Evolutionary conservation across 2,113 vertebrate species (phyloP).

Genomic region (Muntiacus reevesi): DNA sequence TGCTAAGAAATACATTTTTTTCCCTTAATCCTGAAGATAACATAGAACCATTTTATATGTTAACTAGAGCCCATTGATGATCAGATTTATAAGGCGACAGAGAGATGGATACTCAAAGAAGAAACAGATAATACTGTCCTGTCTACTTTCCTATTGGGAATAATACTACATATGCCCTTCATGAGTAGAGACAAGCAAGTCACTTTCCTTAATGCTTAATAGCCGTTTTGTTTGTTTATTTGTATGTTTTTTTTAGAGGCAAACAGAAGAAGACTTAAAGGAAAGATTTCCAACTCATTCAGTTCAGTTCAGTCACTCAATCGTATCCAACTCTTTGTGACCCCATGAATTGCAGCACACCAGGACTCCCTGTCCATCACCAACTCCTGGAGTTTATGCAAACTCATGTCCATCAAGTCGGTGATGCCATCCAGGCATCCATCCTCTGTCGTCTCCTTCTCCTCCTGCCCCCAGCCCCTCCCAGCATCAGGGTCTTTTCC

Average conservation of each 20-base stretch:
- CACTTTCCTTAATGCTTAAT: neutral
- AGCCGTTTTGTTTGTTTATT: neutral
- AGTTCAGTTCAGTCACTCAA: too few relatives aligned
- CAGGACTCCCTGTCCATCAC: too few relatives aligned
- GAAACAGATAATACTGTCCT: neutral
- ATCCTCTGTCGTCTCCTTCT: too few relatives aligned
- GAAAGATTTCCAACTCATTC: neutral
- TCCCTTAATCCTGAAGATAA: neutral
- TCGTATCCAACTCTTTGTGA: accelerated
- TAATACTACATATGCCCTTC: neutral
- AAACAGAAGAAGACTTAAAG: neutral
- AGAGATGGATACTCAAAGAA: neutral
- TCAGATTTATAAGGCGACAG: neutral
- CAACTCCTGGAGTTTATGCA: too few relatives aligned
- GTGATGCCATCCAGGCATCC: too few relatives aligned
- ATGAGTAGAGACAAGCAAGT: neutral
- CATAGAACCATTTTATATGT: neutral
- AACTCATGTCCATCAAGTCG: too few relatives aligned
- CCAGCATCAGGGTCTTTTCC: too few relatives aligned
- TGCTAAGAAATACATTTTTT: neutral
- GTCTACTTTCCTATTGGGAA: neutral
- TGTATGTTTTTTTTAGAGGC: neutral
- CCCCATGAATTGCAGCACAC: too few relatives aligned
- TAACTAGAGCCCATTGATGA: neutral
- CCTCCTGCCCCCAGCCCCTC: too few relatives aligned